Evolutionary conservation across 2,113 vertebrate genomes (phyloP).

Genomic region (Hymenochirus boettgeri): DNA sequence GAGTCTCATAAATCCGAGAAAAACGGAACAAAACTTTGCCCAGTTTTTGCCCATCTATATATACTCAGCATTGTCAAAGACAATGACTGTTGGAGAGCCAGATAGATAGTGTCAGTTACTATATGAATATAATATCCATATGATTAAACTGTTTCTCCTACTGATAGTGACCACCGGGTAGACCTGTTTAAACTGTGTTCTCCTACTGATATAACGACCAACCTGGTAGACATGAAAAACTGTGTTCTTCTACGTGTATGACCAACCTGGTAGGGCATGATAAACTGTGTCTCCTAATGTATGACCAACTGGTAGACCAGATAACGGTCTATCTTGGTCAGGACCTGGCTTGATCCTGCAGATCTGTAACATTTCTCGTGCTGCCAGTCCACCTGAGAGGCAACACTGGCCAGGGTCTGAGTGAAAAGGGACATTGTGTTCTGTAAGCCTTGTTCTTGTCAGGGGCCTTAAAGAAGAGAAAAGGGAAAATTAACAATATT

Average conservation of each 20-base stretch:
- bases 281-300: neutral
- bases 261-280: conserved; percentile 19
- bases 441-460: conserved; percentile 27
- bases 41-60: no score
- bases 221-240: conserved; percentile 18
- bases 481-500: no score
- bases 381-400: conserved; percentile 17
- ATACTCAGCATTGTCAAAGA: no score
- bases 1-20: no score
- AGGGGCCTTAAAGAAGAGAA: conserved; percentile 16
- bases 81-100: no score
- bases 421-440: conserved; percentile 27
- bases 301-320: conserved; percentile 15
- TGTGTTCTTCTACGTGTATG: neutral
- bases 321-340: neutral
- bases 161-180: no score
- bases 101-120: no score
- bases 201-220: neutral
- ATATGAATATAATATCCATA: no score
- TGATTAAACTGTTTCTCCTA: no score
- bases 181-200: no score
- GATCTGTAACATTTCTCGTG: conserved; percentile 3
- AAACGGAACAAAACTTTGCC: no score
- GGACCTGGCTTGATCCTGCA: conserved; percentile 18
- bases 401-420: conserved; percentile 37